phyloP scores from a whole-genome alignment of 1,140 invertebrate genomes.

The Lucilia cuprina region DNA sequence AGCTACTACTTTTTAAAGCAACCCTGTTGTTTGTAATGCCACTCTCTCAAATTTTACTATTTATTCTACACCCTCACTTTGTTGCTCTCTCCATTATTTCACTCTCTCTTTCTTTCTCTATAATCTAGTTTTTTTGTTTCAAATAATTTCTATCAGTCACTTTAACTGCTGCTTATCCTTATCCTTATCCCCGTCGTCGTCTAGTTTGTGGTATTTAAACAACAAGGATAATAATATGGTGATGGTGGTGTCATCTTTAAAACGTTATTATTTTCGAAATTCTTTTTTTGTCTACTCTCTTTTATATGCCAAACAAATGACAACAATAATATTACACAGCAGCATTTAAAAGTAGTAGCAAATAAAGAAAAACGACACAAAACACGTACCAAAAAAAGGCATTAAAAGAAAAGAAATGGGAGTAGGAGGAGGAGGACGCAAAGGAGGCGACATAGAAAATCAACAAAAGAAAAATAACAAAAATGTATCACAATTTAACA shows the following conservation, averaged over 20 bases:
- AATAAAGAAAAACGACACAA: not conserved
- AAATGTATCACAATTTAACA: not conserved
- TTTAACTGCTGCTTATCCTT: too few species aligned
- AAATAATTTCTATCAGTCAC: too few species aligned
- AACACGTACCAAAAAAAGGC: not conserved
- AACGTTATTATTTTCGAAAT: not conserved
- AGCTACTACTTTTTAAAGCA: not conserved
- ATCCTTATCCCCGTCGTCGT: too few species aligned
- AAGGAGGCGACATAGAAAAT: not conserved
- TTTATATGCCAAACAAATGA: not conserved
- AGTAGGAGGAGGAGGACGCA: too few species aligned
- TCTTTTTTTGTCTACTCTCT: not conserved
- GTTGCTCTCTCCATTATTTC: not conserved
- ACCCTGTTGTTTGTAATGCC: not conserved
- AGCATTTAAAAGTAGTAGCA: not conserved
- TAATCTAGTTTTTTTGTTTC: not conserved
- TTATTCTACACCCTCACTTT: not conserved
- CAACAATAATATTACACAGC: not conserved
- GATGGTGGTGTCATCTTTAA: not conserved
- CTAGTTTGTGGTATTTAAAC: not conserved
- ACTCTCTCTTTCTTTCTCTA: not conserved
- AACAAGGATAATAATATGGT: not conserved
- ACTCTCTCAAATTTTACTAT: not conserved
- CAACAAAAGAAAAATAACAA: not conserved
- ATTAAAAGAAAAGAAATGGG: not conserved